Conservation (phyloP, 2,113 vertebrate species). For the Oreotragus oreotragus region DNA sequence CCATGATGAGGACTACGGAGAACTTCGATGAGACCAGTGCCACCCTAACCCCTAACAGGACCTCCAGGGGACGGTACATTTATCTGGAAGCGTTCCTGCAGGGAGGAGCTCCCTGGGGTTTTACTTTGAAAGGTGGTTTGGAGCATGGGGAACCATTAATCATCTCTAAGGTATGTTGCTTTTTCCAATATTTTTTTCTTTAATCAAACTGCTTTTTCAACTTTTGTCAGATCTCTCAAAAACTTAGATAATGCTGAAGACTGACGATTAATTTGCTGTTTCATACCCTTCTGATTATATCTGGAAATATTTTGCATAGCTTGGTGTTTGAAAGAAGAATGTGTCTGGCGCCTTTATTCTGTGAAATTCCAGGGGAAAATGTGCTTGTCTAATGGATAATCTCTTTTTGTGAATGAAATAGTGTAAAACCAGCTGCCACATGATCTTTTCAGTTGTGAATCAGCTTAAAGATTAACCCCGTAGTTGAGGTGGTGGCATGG, state of each 20-base stretch:
- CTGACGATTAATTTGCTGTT: neutral
- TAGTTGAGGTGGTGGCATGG: neutral
- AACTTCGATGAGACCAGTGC: slow-evolving; percentile 61
- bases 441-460: slow-evolving; percentile 8
- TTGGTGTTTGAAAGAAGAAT: slow-evolving; percentile 41
- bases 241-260: neutral
- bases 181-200: neutral
- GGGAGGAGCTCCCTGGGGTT: slow-evolving; percentile 96
- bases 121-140: slow-evolving; percentile 93
- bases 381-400: slow-evolving; percentile 23
- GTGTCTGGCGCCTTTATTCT: slow-evolving; percentile 14
- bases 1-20: slow-evolving; percentile 71
- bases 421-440: slow-evolving; percentile 6
- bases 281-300: neutral
- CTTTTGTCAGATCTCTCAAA: neutral
- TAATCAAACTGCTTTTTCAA: neutral
- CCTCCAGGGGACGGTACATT: slow-evolving; percentile 79
- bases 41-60: slow-evolving; percentile 35
- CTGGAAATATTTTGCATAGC: neutral
- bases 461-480: neutral
- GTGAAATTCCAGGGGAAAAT: slow-evolving; percentile 9
- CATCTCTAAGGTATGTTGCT: slow-evolving; percentile 93
- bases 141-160: slow-evolving; percentile 90
- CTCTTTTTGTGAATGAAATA: slow-evolving; percentile 48
- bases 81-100: slow-evolving; percentile 90